Base-by-base conservation (phyloP, 2,888 invertebrate species). In the Dryococelus australis region DNA sequence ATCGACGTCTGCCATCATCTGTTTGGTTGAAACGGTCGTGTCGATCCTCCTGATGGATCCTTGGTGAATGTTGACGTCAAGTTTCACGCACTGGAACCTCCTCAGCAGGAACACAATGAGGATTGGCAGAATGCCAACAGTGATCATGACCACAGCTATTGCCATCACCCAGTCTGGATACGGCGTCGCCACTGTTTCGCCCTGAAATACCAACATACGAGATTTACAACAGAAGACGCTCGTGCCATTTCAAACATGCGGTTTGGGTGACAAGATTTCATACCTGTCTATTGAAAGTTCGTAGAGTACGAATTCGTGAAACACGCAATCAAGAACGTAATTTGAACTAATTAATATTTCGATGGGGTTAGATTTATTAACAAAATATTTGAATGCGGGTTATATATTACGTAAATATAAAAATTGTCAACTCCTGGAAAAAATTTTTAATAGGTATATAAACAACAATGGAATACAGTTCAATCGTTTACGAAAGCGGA, bases 1-100 rank as follows among this genome's bases (percentile, higher is more conserved):
- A 92, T 98, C 98, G 91, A 97, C 97, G 91, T 97, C 97, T 89
- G 96, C 97, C 94, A 98, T 97, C 98, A 98, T 98, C 93, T 98
- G 98, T 92, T 98, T 97, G 43, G 98, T 98, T 35, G 98, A 98
- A 20, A 97, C 97, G 0, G 98, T 98, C 51, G 98, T 98, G 92
- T 98, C 98, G 91, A 98, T 97, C 90, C 98, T 95, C 90, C 98
- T 94, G 92, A 98, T 97, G 89, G 98, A 97, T 47, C 97, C 97
- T 93, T 98, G 97, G 92, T 98, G 98, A 91, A 98, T 98, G 92
- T 98, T 97, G 91, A 97, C 95, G 92, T 98, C 98, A 90, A 97
- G 94, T 90, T 97, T 96, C 89, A 97, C 94, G 91, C 97, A 97
- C 92, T 98, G 98, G 95, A 97, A 98, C 91, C 97, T 94, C 89